Conservation (phyloP, 1,140 invertebrate species). For the Drosophila tsacasi region DNA sequence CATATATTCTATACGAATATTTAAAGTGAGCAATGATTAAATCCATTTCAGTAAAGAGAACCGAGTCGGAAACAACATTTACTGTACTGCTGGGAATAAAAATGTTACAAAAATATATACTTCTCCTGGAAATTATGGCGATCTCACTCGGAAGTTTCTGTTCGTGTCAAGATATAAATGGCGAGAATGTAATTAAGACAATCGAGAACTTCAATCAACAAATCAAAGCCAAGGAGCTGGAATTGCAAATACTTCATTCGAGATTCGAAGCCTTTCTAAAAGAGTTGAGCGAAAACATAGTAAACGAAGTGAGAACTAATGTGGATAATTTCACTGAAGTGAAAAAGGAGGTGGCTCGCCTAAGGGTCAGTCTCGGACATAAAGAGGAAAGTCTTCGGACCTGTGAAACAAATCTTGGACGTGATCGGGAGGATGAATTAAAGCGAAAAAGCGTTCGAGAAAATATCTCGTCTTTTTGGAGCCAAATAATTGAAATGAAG, state of each 20-base stretch:
- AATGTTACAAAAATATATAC: slow-evolving; percentile 13
- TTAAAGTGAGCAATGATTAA: not conserved
- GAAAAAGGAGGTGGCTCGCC: slow-evolving; percentile 7
- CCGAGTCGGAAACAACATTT: slow-evolving; percentile 1
- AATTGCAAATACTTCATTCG: not conserved
- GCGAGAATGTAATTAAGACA: not conserved
- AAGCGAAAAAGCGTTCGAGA: not conserved
- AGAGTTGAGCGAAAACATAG: not conserved
- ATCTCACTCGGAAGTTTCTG: not conserved
- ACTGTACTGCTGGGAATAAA: not conserved
- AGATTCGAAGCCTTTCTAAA: not conserved
- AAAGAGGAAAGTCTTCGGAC: not conserved
- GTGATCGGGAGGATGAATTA: not conserved
- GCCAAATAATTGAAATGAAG: not conserved
- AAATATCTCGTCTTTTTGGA: not conserved
- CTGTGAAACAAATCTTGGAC: not conserved
- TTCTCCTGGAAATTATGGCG: not conserved
- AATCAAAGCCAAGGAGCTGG: slow-evolving; percentile 9
- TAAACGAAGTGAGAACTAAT: not conserved
- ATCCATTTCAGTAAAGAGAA: slow-evolving; percentile 7
- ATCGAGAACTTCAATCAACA: not conserved
- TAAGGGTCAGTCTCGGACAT: not conserved
- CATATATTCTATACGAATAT: not conserved
- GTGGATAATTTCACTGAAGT: slow-evolving; percentile 2
- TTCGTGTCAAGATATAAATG: not conserved